Evolutionary conservation across 2,888 invertebrate species (phyloP).

Genomic region (Amphipyra tragopoginis): DNA sequence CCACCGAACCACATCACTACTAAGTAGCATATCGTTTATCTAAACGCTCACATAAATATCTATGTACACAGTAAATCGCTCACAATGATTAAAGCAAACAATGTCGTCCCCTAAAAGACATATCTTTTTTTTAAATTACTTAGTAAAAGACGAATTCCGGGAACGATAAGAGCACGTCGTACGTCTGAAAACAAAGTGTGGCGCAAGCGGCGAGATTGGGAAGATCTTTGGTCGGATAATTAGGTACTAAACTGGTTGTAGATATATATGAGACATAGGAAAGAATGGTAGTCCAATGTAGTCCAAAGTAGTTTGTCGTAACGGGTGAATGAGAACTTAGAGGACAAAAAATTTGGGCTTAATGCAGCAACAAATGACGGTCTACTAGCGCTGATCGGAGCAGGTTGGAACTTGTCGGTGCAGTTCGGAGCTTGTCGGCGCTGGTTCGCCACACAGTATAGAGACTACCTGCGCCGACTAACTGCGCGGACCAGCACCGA

Average conservation of each 20-base stretch:
- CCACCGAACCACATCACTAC: slow-evolving; percentile 8
- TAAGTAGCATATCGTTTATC: slow-evolving; percentile 50
- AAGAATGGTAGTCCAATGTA: no score
- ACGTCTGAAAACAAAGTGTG: slow-evolving; percentile 69
- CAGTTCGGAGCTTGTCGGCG: no score
- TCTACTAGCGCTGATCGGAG: no score
- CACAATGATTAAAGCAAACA: slow-evolving; percentile 83
- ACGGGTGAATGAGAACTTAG: no score
- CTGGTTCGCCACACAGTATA: no score
- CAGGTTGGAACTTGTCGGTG: no score
- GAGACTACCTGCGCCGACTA: no score
- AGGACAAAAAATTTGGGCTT: no score
- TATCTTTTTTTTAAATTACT: slow-evolving; percentile 85
- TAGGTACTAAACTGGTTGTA: not conserved
- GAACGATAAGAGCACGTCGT: slow-evolving; percentile 83
- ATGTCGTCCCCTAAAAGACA: slow-evolving; percentile 75
- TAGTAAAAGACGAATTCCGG: slow-evolving; percentile 84
- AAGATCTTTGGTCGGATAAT: slow-evolving; percentile 12
- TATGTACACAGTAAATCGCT: slow-evolving; percentile 76
- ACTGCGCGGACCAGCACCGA: no score
- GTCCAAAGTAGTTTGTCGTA: no score
- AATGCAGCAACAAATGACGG: no score
- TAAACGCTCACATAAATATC: slow-evolving; percentile 57
- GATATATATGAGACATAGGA: no score
- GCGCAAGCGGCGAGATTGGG: slow-evolving; percentile 57